Evolutionary conservation across 1,140 invertebrate genomes (phyloP).

Genomic region (Bombus cullumanus): DNA sequence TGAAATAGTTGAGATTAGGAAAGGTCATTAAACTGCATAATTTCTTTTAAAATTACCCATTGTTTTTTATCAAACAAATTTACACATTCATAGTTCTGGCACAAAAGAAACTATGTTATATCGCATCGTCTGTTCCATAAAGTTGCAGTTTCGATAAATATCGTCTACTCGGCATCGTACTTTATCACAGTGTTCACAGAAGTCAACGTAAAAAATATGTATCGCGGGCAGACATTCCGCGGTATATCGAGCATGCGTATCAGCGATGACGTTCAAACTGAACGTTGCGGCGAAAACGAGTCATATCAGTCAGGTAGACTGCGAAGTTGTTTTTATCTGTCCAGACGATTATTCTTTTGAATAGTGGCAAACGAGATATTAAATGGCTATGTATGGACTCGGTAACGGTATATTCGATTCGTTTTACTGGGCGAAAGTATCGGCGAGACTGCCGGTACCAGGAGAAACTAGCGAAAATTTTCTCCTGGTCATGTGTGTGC

Average conservation of each 20-base stretch:
- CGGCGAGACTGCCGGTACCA: slow-evolving; percentile 61
- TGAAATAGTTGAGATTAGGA: no score
- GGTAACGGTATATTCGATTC: slow-evolving; percentile 59
- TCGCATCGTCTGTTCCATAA: background rate
- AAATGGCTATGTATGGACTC: slow-evolving; percentile 23
- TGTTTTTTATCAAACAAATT: no score
- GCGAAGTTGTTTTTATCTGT: background rate
- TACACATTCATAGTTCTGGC: no score
- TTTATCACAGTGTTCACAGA: background rate
- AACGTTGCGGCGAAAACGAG: background rate
- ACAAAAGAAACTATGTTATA: no score
- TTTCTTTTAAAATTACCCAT: no score
- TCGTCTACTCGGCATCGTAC: background rate
- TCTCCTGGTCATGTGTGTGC: slow-evolving; percentile 45
- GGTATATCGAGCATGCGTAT: background rate
- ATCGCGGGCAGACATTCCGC: background rate
- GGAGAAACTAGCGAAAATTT: slow-evolving; percentile 67
- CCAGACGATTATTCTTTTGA: background rate
- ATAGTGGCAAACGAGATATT: background rate
- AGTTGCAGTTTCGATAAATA: no score
- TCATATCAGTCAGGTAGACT: background rate
- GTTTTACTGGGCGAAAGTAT: slow-evolving; percentile 63
- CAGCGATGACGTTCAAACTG: background rate
- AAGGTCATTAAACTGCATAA: no score
- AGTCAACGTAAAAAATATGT: slow-evolving; percentile 1